A percentile compares a stretch with the other conserved stretches of the same genome.
Evolutionary conservation across 2,113 vertebrate species (phyloP).

Genomic region (Notiomystis cincta): DNA sequence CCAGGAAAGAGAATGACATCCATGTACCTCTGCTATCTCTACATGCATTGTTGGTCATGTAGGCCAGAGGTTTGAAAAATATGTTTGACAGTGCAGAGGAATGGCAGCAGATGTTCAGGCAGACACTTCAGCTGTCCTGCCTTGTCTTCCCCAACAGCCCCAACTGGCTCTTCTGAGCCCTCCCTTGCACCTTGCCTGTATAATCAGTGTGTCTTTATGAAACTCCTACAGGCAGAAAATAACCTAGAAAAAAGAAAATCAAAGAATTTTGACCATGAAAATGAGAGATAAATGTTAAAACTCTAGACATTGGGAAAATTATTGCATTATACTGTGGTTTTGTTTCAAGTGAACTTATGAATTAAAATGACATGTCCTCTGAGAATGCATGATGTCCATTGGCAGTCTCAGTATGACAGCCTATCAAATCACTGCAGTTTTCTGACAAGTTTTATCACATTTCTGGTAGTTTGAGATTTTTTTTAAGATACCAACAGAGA

Average conservation of each 20-base stretch:
- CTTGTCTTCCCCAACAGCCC: neutral
- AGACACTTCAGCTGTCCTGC: neutral
- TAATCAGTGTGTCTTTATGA: neutral
- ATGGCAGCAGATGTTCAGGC: neutral
- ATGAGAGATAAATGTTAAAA: neutral
- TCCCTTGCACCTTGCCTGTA: neutral
- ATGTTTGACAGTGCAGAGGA: neutral
- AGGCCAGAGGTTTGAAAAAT: neutral
- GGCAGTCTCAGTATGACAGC: neutral
- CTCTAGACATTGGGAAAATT: neutral
- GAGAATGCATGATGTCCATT: neutral
- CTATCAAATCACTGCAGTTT: neutral
- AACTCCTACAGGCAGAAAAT: neutral
- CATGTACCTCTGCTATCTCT: neutral
- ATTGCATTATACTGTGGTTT: neutral
- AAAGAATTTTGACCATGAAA: neutral
- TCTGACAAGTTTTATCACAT: neutral
- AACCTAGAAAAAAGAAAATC: neutral
- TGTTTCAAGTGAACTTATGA: neutral
- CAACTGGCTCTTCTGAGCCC: neutral
- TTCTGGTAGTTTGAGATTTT: neutral
- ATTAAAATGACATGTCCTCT: neutral
- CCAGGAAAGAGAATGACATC: neutral
- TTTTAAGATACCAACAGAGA: neutral
- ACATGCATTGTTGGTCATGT: neutral